A percentile compares a stretch with the other conserved stretches of the same genome.
Evolutionary conservation across 1,140 invertebrate species (phyloP).

Genomic region (Epicauta chinensis): DNA sequence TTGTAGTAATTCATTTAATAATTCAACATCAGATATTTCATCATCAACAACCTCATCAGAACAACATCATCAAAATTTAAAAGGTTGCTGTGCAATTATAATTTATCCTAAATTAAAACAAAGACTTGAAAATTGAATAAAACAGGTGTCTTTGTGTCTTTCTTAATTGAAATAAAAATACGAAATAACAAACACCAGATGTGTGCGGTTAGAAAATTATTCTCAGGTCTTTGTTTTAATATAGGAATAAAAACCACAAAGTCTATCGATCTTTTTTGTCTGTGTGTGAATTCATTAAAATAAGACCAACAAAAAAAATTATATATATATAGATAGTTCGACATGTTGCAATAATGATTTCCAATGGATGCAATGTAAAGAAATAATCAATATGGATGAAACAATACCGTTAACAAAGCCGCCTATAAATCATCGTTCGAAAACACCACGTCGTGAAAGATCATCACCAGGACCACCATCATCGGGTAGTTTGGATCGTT

Average conservation of each 20-base stretch:
- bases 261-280: too few species aligned
- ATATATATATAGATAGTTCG: slow-evolving; percentile 36
- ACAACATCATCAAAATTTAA: slow-evolving; percentile 25
- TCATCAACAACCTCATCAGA: slow-evolving; percentile 34
- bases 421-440: slow-evolving; percentile 34
- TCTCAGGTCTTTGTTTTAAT: background rate
- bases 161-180: too few species aligned
- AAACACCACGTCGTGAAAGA: slow-evolving; percentile 32
- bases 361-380: slow-evolving; percentile 48
- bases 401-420: slow-evolving; percentile 36
- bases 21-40: slow-evolving; percentile 36
- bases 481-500: slow-evolving; percentile 47
- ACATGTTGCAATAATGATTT: slow-evolving; percentile 53
- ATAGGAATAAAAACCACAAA: too few species aligned
- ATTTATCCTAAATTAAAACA: background rate
- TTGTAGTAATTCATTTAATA: slow-evolving; percentile 28
- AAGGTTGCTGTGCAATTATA: slow-evolving; percentile 25
- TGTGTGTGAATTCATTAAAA: too few species aligned
- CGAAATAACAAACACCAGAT: too few species aligned
- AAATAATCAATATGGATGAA: slow-evolving; percentile 34
- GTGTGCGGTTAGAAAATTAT: too few species aligned
- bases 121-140: background rate
- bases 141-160: too few species aligned
- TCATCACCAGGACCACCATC: slow-evolving; percentile 30
- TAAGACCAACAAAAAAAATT: too few species aligned